These are phyloP conservation scores for Chrysolina americana DNA, from an alignment of 2,888 invertebrate species.

Conservation along the genomic window DNA sequence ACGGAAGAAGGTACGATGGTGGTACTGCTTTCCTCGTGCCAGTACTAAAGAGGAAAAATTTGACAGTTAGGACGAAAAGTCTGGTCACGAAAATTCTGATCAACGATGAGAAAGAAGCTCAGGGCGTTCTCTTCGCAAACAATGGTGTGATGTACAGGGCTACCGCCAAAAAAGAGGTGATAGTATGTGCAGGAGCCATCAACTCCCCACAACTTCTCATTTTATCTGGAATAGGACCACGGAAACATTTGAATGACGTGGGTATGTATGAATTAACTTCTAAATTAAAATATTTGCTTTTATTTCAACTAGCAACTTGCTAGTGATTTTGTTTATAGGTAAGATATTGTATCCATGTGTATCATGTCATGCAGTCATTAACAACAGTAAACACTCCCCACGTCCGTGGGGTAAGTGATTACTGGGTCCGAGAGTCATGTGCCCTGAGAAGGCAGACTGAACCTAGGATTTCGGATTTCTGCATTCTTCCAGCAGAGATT, in stretches of 20 bases:
- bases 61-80: conserved; percentile 79
- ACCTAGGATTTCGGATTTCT: too few relatives aligned
- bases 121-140: conserved; percentile 79
- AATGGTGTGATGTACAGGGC: conserved; percentile 71
- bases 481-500: too few relatives aligned
- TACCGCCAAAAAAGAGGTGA: conserved; percentile 79
- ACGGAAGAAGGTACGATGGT: conserved; percentile 82
- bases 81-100: conserved; percentile 76
- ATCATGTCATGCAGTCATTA: too few relatives aligned
- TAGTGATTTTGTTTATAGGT: too few relatives aligned
- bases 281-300: too few relatives aligned
- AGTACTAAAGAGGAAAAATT: conserved; percentile 75
- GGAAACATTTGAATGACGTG: conserved; percentile 73
- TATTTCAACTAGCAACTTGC: too few relatives aligned
- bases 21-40: conserved; percentile 84
- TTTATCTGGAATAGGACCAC: conserved; percentile 85
- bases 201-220: conserved; percentile 87
- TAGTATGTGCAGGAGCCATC: conserved; percentile 85
- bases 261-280: conserved; percentile 60
- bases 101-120: conserved; percentile 72
- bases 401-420: too few relatives aligned
- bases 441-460: too few relatives aligned
- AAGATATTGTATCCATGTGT: too few relatives aligned
- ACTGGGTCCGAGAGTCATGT: too few relatives aligned
- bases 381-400: too few relatives aligned